Evolutionary conservation across 2,888 invertebrate species (phyloP), one percentile per base, ranked within the genome.

Genomic region (Helobdella robusta): DNA sequence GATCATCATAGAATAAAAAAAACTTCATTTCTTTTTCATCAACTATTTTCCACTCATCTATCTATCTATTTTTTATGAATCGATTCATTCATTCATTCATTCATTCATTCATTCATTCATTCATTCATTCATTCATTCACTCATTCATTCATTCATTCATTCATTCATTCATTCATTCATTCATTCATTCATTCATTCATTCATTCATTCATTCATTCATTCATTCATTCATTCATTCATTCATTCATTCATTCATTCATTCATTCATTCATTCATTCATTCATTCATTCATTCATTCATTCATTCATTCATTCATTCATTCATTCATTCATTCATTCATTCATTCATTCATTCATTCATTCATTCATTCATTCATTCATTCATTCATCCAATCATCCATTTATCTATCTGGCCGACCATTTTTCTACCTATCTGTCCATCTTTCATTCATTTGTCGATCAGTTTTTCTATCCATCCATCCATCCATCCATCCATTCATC

Each of bases 11-110:
- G n/a, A n/a, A n/a, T n/a, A n/a, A n/a, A n/a, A n/a, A n/a, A n/a
- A n/a, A n/a, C n/a, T n/a, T n/a, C n/a, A n/a, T n/a, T n/a, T n/a
- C n/a, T n/a, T n/a, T n/a, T n/a, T n/a, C n/a, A n/a, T n/a, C n/a
- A n/a, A n/a, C n/a, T n/a, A n/a, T n/a, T n/a, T n/a, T n/a, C n/a
- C n/a, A n/a, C n/a, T n/a, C n/a, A n/a, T n/a, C n/a, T n/a, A n/a
- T n/a, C n/a, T n/a, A n/a, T n/a, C n/a, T n/a, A n/a, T n/a, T n/a
- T n/a, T n/a, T n/a, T n/a, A n/a, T n/a, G 23, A 20, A 48, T 3
- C 48, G 23, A 48, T 48, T 2, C 2, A 48, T 48, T 48, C 48
- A 48, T 48, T 48, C 48, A 48, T 48, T 48, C 48, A 48, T 48
- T 8, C 2, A 48, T 48, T 2, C 48, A 48, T 48, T 48, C 48